A percentile compares a stretch with the other conserved stretches of the same genome.
Evolutionary conservation across 2,888 invertebrate species (phyloP).

Genomic region (Oscheius sp.): DNA sequence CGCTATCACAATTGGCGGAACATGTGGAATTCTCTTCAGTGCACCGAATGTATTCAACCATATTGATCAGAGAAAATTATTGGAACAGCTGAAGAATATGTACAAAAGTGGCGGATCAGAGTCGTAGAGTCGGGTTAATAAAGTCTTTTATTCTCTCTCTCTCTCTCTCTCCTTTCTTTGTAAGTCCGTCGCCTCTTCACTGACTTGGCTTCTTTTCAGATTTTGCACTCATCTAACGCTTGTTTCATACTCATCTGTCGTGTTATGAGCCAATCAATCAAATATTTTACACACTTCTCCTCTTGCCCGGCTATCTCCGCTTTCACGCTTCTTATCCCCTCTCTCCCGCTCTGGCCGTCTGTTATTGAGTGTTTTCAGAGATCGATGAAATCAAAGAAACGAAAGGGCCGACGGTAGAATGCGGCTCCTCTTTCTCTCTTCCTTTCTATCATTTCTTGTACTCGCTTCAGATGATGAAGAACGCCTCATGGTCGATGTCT

Average conservation of each 20-base stretch:
- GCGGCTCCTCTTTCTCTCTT: no score
- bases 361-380: neutral
- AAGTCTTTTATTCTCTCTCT: slow-evolving; percentile 14
- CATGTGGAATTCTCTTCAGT: slow-evolving; percentile 71
- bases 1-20: slow-evolving; percentile 61
- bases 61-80: slow-evolving; percentile 6
- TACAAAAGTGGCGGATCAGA: slow-evolving; percentile 19
- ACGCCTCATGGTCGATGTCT: slow-evolving; percentile 72
- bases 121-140: neutral
- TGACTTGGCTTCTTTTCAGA: neutral
- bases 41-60: slow-evolving; percentile 73
- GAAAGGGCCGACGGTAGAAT: no score
- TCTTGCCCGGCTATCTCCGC: neutral
- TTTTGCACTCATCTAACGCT: neutral
- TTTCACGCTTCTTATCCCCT: neutral
- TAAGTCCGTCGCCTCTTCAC: neutral
- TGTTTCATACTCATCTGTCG: neutral
- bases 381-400: no score
- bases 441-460: neutral
- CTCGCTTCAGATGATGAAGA: slow-evolving; percentile 71
- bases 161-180: neutral
- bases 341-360: no score
- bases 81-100: slow-evolving; percentile 10
- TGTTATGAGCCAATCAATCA: slow-evolving; percentile 20
- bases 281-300: slow-evolving; percentile 21